Evolutionary conservation across 2,113 vertebrate genomes (phyloP), one percentile per base, ranked within the genome.

Genomic region (Dissostichus mawsoni): DNA sequence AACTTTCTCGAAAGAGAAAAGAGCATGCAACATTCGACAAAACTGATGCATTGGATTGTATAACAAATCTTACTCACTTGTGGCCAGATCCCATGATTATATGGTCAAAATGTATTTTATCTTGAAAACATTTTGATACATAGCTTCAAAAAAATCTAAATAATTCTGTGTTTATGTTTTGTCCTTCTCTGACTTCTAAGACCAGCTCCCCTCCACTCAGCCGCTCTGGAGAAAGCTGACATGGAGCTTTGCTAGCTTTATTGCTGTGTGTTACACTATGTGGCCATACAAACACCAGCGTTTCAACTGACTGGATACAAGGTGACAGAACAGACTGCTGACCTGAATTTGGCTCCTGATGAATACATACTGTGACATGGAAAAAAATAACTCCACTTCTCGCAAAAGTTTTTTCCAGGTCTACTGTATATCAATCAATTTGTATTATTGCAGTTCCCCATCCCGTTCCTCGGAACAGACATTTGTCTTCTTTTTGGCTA

Each of bases 271-370:
- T 52, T 70, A 82, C 80, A 83, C n/a, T 74, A 74, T 74, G 55
- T 67, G 57, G 56, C 67, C 68, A 69, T 55, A 78, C 73, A 84
- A 76, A 87, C 85, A 76, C 74, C 66, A 68, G 67, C 52, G 12
- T 72, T 65, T 81, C 64, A 68, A 3, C 47, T 87, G 83, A 90
- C 63, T 81, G 69, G 79, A 90, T 68, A 62, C 57, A 86, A 79
- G 76, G 68, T 84, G 89, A 90, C 89, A 86, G 76, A 82, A 64
- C 61, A 45, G 73, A 78, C 78, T 80, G 81, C 76, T 90, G 84
- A 90, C 84, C 86, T 79, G 81, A 79, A 88, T 86, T 84, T 79
- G 63, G 29, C 72, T 78, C 47, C 80, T 88, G 83, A 84, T 84
- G 81, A 88, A 84, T 83, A 90, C 45, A 59, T 77, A 74, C 64